Evolutionary conservation across 2,888 invertebrate species (phyloP).

Genomic region (Amblyteles armatorius): DNA sequence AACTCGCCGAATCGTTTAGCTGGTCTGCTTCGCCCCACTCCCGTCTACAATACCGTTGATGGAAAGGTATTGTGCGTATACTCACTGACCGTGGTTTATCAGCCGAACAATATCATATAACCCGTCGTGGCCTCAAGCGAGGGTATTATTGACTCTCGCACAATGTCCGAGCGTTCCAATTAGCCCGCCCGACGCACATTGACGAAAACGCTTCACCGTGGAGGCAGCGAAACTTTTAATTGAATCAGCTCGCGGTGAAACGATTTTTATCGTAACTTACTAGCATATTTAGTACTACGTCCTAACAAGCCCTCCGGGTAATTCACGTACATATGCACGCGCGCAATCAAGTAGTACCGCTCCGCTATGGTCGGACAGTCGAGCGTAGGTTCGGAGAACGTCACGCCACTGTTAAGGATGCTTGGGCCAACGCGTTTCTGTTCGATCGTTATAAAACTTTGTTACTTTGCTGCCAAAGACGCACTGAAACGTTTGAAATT

Average conservation of each 20-base stretch:
- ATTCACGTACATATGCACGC: not conserved
- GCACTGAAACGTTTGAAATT: too few relatives aligned
- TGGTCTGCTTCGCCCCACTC: not conserved
- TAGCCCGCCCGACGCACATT: constrained; percentile 18
- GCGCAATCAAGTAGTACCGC: not conserved
- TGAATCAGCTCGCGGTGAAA: constrained; percentile 20
- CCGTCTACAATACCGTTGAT: not conserved
- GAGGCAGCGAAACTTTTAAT: constrained; percentile 49
- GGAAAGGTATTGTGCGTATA: not conserved
- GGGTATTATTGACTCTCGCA: constrained; percentile 36
- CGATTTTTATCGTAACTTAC: constrained; percentile 16
- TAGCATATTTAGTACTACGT: not conserved
- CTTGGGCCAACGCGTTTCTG: too few relatives aligned
- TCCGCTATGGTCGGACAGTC: not conserved
- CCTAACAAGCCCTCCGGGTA: not conserved
- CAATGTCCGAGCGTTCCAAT: constrained; percentile 40
- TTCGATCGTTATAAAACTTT: too few relatives aligned
- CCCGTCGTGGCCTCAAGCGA: constrained; percentile 6
- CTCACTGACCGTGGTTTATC: not conserved
- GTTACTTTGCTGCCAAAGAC: too few relatives aligned
- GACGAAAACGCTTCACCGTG: constrained; percentile 23
- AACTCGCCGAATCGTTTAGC: too few relatives aligned
- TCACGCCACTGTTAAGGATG: not conserved
- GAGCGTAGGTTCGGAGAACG: not conserved
- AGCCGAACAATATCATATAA: constrained; percentile 2